Conservation (phyloP, 2,888 invertebrate species). For the Cephalotes varians region DNA sequence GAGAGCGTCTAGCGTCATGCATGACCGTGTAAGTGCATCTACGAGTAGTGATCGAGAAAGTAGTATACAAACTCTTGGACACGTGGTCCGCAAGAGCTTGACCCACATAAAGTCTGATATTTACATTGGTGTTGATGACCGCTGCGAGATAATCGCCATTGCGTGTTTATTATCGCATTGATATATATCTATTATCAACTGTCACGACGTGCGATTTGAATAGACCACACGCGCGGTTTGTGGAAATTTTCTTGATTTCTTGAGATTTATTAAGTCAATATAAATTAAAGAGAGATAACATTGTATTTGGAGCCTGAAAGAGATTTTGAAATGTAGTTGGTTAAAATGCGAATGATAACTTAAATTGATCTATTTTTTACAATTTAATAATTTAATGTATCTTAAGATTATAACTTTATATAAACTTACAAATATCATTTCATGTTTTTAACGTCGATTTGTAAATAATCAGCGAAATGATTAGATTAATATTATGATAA, state of each 20-base stretch:
- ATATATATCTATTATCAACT: slow-evolving; percentile 1
- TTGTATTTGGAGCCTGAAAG: neutral
- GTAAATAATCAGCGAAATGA: neutral
- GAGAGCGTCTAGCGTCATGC: neutral
- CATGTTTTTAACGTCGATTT: neutral
- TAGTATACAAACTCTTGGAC: slow-evolving; percentile 28
- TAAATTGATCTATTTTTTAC: neutral
- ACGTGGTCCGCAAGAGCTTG: slow-evolving; percentile 57
- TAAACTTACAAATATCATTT: neutral
- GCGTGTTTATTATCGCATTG: slow-evolving; percentile 19
- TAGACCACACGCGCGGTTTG: neutral
- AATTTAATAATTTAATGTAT: no score
- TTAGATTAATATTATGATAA: neutral
- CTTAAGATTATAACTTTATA: neutral
- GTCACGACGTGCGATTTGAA: neutral
- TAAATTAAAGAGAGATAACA: neutral
- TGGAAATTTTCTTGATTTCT: neutral
- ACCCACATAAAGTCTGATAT: slow-evolving; percentile 60
- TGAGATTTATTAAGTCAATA: neutral
- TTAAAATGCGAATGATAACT: neutral
- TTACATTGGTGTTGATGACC: slow-evolving; percentile 39
- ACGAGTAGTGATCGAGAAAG: slow-evolving; percentile 32
- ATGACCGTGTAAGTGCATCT: slow-evolving; percentile 62
- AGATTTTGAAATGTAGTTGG: neutral
- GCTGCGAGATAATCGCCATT: slow-evolving; percentile 4